Conservation (phyloP, 2,113 vertebrate genomes). For the Coptodon rendalli region DNA sequence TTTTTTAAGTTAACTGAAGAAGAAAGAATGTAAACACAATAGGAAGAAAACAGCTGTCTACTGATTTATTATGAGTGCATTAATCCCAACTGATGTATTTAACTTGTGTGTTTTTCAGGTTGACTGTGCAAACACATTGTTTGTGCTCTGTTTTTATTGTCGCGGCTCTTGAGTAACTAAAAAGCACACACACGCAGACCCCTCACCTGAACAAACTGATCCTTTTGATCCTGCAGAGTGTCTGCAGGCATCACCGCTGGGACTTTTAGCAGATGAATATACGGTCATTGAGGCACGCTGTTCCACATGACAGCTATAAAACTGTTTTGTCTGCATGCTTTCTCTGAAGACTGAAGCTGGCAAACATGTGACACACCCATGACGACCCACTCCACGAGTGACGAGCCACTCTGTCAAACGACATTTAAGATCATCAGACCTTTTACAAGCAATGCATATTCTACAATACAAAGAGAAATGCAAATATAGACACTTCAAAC, state of each 20-base stretch:
- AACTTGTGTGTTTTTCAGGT: background rate
- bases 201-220: conserved; percentile 4
- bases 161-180: background rate
- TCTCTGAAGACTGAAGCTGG: background rate
- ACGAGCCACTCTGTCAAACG: background rate
- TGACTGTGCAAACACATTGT: background rate
- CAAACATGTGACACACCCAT: background rate
- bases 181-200: background rate
- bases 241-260: conserved; percentile 29
- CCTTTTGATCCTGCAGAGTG: conserved; percentile 26
- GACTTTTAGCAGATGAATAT: background rate
- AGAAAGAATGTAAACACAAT: background rate
- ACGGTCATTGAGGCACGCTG: conserved; percentile 3
- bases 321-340: background rate
- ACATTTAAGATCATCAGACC: background rate
- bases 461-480: background rate
- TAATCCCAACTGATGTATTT: background rate
- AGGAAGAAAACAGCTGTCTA: background rate
- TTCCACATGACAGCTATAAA: background rate
- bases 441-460: background rate
- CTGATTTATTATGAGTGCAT: background rate
- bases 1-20: background rate
- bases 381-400: background rate
- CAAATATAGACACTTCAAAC: background rate
- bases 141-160: background rate